Base-by-base conservation (phyloP, 1,140 invertebrate genomes). In the Nylanderia fulva region DNA sequence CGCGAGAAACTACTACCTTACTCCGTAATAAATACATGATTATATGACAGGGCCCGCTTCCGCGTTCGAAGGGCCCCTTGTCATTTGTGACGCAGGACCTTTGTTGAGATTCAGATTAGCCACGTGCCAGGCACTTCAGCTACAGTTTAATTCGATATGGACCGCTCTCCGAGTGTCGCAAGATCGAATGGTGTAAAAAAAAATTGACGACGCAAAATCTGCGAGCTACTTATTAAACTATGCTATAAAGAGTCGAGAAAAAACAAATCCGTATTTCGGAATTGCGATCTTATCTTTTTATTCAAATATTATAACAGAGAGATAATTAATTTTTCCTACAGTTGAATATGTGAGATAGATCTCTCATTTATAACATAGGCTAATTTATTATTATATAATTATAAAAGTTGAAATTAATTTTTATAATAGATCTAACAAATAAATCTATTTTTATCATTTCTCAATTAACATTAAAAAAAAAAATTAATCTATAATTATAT, bases 91-190 rank as follows among this genome's bases (percentile, higher is more conserved):
- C 56, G 56, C 52, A 54, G 24, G 71, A 75, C 74, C 48, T 88
- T 58, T 69, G 77, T 69, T 29, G 74, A 21, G n/a, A 82, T 82
- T 85, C 75, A 82, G 60, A 80, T 88, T 75, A 80, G 48, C 58
- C 27, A 74, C 79, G 36, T 66, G 64, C 39, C 24, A 84, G 83
- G 66, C 3, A 45, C 39, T 29, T 45, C 60, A 36, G n/a, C 42
- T 66, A 27, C 21, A n/a, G 13, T 69, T 39, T 27, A 66, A 63
- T 48, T 86, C 76, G 71, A 76, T 85, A 86, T 58, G 13, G 36
- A 42, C 42, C 69, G 36, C 42, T 87, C 29, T 36, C 13, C 60
- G 27, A 82, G 29, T 15, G 61, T 60, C 48, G 8, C 27, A 15
- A 56, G 60, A 87, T 64, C 33, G 33, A 24, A 71, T 48, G 13